These are phyloP conservation scores for Lates japonicus DNA, from an alignment of 2,797 vertebrate genomes.

Conservation along the genomic window DNA sequence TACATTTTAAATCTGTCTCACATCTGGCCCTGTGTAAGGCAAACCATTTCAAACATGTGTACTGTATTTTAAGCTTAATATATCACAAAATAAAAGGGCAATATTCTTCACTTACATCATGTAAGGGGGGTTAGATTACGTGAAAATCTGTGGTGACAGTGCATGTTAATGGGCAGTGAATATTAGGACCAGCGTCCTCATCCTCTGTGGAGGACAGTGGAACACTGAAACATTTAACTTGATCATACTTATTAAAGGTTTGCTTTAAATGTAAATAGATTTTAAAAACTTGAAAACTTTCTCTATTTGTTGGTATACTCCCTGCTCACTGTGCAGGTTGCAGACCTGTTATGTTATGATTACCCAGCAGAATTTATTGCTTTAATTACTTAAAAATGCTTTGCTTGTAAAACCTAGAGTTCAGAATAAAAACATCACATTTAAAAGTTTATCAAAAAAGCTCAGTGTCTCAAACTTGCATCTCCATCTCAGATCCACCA, in stretches of 20 bases:
- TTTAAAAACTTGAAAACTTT: not conserved
- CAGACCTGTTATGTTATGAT: not conserved
- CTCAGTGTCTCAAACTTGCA: conserved; percentile 65
- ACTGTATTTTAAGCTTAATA: not conserved
- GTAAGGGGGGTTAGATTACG: too few species aligned
- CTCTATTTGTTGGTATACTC: conserved; percentile 10
- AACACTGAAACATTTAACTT: conserved; percentile 10
- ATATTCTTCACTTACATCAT: not conserved
- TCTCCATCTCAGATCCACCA: conserved; percentile 68
- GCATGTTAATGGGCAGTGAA: not conserved
- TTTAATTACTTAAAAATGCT: conserved; percentile 24
- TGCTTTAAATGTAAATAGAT: conserved; percentile 12
- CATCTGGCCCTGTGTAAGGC: not conserved
- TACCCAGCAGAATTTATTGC: conserved; percentile 2
- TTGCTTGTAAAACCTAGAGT: conserved; percentile 38
- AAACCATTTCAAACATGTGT: not conserved
- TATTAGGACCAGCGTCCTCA: not conserved
- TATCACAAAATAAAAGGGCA: not conserved
- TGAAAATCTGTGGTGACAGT: too few species aligned
- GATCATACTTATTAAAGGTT: not conserved
- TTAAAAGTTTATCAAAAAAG: conserved; percentile 13
- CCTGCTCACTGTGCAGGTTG: not conserved
- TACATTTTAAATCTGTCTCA: not conserved
- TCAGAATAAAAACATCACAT: conserved; percentile 38
- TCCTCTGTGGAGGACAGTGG: not conserved